A percentile compares a stretch with the other conserved stretches of the same genome.
Conservation (phyloP, 2,797 vertebrate species). For the Acrocephalus scirpaceus region DNA sequence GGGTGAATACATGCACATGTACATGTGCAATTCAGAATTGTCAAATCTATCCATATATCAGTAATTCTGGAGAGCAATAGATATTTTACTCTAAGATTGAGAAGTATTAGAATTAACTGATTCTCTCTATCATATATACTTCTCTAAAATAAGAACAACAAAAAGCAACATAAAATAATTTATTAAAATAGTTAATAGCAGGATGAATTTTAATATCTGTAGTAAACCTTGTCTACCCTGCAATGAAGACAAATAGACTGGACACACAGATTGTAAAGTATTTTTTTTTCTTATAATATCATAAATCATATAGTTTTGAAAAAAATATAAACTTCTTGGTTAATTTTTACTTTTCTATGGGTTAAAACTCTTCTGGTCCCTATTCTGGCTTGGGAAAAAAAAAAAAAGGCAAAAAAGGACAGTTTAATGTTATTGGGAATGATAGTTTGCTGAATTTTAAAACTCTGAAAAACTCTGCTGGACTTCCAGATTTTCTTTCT, state of each 20-base stretch:
- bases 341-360: background rate
- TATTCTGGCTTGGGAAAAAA: background rate
- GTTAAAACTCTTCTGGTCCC: background rate
- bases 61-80: background rate
- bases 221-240: background rate
- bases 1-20: background rate
- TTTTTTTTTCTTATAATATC: background rate
- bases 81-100: background rate
- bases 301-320: background rate
- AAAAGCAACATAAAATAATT: fast-evolving
- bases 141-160: background rate
- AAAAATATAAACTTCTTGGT: background rate
- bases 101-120: background rate
- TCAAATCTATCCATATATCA: background rate
- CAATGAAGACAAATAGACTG: background rate
- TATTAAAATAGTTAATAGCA: background rate
- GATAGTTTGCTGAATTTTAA: background rate
- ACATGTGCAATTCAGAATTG: background rate
- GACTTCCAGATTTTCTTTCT: background rate
- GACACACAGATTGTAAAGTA: background rate
- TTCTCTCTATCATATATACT: background rate
- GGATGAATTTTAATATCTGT: background rate
- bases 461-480: background rate
- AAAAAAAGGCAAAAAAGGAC: fast-evolving
- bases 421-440: background rate